phyloP scores from a whole-genome alignment of 2,113 vertebrate species.

The Pteropus alecto region DNA sequence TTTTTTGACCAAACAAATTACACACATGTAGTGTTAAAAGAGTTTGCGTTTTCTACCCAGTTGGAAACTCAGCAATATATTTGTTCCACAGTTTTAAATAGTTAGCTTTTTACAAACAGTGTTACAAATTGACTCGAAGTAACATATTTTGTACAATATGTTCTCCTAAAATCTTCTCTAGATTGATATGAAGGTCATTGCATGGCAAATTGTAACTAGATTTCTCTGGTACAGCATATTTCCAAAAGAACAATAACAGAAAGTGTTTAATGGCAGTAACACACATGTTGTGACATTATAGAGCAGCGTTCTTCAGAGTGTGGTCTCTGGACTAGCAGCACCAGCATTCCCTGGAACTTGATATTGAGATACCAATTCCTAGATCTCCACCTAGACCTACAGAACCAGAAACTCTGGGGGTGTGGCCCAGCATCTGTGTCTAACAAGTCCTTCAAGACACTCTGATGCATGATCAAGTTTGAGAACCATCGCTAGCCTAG shows the following conservation, averaged over 20 bases:
- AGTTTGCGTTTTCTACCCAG: conserved; percentile 29
- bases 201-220: neutral
- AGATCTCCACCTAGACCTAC: neutral
- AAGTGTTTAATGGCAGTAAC: neutral
- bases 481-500: neutral
- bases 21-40: neutral
- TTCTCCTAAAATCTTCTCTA: neutral
- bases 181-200: neutral
- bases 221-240: neutral
- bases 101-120: neutral
- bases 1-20: conserved; percentile 26
- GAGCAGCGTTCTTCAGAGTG: neutral
- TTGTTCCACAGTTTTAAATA: neutral
- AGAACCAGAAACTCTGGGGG: neutral
- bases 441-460: neutral
- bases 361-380: neutral
- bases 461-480: neutral
- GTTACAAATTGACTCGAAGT: conserved; percentile 1
- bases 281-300: neutral
- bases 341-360: neutral
- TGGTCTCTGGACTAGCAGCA: neutral
- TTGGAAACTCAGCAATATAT: neutral
- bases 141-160: neutral
- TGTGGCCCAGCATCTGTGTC: neutral
- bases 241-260: neutral